Percentiles rank a stretch among this genome's conserved stretches.
These are phyloP conservation scores for Epinephelus fuscoguttatus DNA, from an alignment of 2,113 vertebrate species.

Conservation along the genomic window DNA sequence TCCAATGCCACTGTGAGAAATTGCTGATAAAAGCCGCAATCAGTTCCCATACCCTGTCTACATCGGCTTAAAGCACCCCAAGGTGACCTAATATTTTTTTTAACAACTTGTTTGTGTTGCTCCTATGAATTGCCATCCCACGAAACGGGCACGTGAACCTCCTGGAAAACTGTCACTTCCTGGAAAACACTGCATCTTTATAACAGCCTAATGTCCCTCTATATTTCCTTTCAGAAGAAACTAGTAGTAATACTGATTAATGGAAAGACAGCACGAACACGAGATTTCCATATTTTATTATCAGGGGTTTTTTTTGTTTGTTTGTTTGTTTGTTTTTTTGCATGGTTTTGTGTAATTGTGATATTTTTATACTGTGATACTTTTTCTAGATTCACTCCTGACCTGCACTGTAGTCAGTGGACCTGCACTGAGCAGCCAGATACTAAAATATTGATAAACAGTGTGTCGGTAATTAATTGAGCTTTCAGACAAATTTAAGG, in stretches of 20 bases:
- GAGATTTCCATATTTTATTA: not conserved
- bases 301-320: no score
- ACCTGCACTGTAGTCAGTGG: not conserved
- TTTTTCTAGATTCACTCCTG: not conserved
- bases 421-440: not conserved
- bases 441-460: conserved; percentile 14
- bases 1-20: conserved; percentile 17
- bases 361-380: not conserved
- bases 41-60: not conserved
- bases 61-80: not conserved
- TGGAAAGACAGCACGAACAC: not conserved
- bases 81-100: conserved; percentile 13
- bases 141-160: conserved; percentile 33
- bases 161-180: conserved; percentile 48
- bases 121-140: conserved; percentile 30
- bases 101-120: conserved; percentile 45
- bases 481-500: not conserved
- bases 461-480: not conserved
- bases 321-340: not conserved
- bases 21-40: conserved; percentile 19
- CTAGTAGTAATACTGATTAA: not conserved
- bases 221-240: not conserved
- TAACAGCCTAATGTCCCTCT: not conserved
- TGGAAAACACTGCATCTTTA: conserved; percentile 45
- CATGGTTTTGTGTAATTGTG: not conserved